Evolutionary conservation across 23 tunicate species (phyloP), one percentile per base, ranked within the genome.

Genomic region (Clavelina lepadiformis): DNA sequence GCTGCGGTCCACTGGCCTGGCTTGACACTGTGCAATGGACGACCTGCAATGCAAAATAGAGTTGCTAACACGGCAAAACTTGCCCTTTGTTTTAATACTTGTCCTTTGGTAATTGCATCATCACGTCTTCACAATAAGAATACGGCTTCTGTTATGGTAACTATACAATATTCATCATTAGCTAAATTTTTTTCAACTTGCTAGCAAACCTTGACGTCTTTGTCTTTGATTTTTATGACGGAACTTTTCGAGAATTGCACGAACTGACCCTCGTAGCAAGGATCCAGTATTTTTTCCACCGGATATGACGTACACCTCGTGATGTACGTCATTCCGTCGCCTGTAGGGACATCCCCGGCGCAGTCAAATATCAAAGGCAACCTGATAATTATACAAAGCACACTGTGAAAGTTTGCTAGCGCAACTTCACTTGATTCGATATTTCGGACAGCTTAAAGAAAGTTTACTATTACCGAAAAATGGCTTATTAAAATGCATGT

Each of bases 231-330:
- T 23, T 25, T 19, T 18, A 51, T 21, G 3, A 55, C 51, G 1
- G 64, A 1, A 1, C 6, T 56, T 56, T 36, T 55, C 35, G 21
- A 20, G 60, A 72, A 72, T 45, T 59, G 60, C 3, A 72, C 78
- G 46, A 51, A 56, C 18, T 72, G 67, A 1, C 78, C 78, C 18
- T 72, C 78, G 24, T 46, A 54, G 44, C 78, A 72, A 8, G 67
- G 60, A 45, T 58, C 65, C 3, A 72, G 68, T 57, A 37, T 41
- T 36, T 72, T 57, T 20, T 58, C 49, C 32, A 30, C 57, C 2
- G 78, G 78, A 41, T 72, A 72, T 21, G 78, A 59, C 28, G 68
- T 72, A 31, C 65, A 46, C 18, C 64, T 38, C 25, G 78, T 72
- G 31, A 72, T 35, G 68, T 72, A 72, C 2, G 38, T 24, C 2